phyloP scores from a whole-genome alignment of 2,888 invertebrate species.

The Elaeidobius kamerunicus region DNA sequence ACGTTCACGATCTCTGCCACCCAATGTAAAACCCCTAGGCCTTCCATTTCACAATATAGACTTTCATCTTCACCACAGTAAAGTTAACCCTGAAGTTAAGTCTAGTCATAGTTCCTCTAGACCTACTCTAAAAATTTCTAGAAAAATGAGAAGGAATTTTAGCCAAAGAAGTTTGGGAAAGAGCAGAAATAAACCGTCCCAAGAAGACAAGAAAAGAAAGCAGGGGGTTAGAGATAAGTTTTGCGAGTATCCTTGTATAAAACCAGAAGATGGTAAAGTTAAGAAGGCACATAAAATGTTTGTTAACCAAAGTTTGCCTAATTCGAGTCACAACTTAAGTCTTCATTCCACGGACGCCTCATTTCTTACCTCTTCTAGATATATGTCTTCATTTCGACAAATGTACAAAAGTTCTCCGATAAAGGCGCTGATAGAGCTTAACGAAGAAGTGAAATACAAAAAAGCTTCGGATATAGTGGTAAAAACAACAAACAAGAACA shows the following conservation, averaged over 20 bases:
- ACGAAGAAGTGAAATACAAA: conserved; percentile 15
- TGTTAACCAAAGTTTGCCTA: neutral
- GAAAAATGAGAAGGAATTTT: conserved; percentile 20
- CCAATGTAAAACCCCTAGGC: conserved; percentile 1
- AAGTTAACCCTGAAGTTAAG: neutral
- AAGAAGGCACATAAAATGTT: conserved; percentile 15
- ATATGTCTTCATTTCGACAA: conserved; percentile 6
- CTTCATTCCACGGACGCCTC: neutral
- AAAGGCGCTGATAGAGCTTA: conserved; percentile 19
- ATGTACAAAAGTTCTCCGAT: conserved; percentile 2
- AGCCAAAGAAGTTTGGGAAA: conserved; percentile 18
- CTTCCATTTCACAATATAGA: too few species aligned
- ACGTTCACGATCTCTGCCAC: neutral
- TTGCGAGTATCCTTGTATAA: conserved; percentile 24
- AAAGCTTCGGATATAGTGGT: conserved; percentile 1
- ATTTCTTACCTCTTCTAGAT: neutral
- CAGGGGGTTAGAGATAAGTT: conserved; percentile 22
- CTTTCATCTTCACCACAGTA: too few species aligned
- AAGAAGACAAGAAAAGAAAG: conserved; percentile 12
- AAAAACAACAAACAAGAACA: conserved; percentile 9
- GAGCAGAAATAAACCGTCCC: conserved; percentile 8
- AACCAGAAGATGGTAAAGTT: conserved; percentile 16
- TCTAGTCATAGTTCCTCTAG: neutral
- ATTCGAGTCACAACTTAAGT: neutral
- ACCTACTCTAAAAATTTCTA: conserved; percentile 15